These are phyloP conservation scores for Fistularia tabacaria DNA, from an alignment of 2,797 vertebrate genomes.

Conservation along the genomic window DNA sequence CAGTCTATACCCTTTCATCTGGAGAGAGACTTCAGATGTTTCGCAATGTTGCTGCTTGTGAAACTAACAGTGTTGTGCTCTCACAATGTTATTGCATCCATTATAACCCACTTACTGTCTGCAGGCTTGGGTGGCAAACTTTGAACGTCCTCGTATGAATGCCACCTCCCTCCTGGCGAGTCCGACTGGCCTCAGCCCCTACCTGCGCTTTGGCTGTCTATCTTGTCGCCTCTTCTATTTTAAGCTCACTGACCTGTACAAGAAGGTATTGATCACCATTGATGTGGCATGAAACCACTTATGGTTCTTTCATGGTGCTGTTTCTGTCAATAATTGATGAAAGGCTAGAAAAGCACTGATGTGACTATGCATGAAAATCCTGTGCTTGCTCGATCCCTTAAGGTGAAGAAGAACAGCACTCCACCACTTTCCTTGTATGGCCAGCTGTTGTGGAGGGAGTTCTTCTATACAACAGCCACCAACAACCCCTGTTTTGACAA, in stretches of 20 bases:
- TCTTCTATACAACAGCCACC: slow-evolving; percentile 92
- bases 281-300: not conserved
- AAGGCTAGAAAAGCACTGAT: too few relatives aligned
- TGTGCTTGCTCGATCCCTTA: too few relatives aligned
- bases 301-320: not conserved
- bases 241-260: slow-evolving; percentile 92
- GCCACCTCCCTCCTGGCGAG: slow-evolving; percentile 91
- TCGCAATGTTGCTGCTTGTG: too few relatives aligned
- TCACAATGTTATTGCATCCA: not conserved
- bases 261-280: slow-evolving; percentile 78
- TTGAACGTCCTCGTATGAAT: slow-evolving; percentile 92
- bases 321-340: too few relatives aligned
- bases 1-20: too few relatives aligned
- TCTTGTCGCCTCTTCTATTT: slow-evolving; percentile 94
- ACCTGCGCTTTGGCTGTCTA: slow-evolving; percentile 92
- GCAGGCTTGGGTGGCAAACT: slow-evolving; percentile 94
- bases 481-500: slow-evolving; percentile 95
- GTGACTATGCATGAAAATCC: too few relatives aligned
- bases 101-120: slow-evolving; percentile 11
- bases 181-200: slow-evolving; percentile 91
- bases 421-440: slow-evolving; percentile 91
- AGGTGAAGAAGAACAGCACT: slow-evolving; percentile 91
- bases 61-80: too few relatives aligned
- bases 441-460: slow-evolving; percentile 92
- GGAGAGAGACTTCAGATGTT: too few relatives aligned